Base-by-base conservation (phyloP, 2,113 vertebrate genomes). In the Phycodurus eques region DNA sequence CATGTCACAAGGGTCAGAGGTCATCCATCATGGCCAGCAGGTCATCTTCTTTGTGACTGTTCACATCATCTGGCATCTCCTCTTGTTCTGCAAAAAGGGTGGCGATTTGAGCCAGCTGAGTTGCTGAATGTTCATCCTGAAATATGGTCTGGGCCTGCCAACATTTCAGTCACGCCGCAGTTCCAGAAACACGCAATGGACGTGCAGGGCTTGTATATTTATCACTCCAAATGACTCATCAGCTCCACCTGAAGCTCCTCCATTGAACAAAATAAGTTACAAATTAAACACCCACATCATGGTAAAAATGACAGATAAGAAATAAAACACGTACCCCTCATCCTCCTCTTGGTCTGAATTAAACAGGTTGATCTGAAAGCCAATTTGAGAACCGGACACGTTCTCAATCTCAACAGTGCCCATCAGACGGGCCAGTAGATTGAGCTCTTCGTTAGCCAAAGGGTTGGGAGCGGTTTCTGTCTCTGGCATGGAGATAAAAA, bases 371-470 rank as follows among this genome's bases (percentile, higher is more conserved):
- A 98, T 84, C 59, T 90, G 88, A 80, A 97, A 96, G 68, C 91
- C 90, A 0, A 86, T 73, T 49, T 95, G 94, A 0, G 79, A 77
- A 56, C 76, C 84, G 0, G 80, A 22, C 0, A 72, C 31, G 54
- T 90, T 89, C 87, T 93, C 91, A 5, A 90, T 59, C 63, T 96
- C 93, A 90, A 96, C 82, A 20, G 93, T 91, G 62, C 96, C 96
- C 91, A 98, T 93, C 73, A 99, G 92, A 77, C 91, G 89, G 68
- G 96, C 95, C 88, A 99, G 78, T 57, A 97, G 92, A 80, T 99
- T 96, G 81, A 99, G 92, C 79, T 99, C 98, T 90, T 97, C 96
- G 87, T 96, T 97, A 63, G 96, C 96, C 67, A 98, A 89, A 22
- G 89, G 95, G 82, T 95, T 98, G 8, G 95, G 94, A 31, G 78